These are phyloP conservation scores for Drosophila pegasa DNA, from an alignment of 2,888 invertebrate species.

Conservation along the genomic window DNA sequence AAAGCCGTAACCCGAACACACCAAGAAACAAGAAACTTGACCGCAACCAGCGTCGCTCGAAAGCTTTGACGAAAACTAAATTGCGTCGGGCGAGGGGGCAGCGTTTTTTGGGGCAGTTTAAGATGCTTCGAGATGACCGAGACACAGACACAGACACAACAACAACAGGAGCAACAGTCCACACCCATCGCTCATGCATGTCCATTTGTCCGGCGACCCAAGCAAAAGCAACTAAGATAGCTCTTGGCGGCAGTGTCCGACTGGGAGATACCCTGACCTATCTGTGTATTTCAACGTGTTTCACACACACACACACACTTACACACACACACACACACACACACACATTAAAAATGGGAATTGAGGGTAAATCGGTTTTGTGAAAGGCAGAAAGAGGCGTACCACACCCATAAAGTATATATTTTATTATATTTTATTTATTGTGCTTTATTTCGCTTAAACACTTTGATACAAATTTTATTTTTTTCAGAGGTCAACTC, in stretches of 20 bases:
- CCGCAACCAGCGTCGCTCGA: slow-evolving; percentile 4
- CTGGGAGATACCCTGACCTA: background rate
- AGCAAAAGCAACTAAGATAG: background rate
- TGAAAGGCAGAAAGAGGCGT: no score
- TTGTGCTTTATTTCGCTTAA: no score
- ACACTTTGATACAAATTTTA: no score
- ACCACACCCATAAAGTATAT: no score
- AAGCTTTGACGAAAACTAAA: slow-evolving; percentile 13
- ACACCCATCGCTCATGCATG: background rate
- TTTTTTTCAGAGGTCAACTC: no score
- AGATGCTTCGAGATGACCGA: background rate
- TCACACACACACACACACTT: no score
- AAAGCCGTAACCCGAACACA: background rate
- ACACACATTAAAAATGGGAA: no score
- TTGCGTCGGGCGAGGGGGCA: background rate
- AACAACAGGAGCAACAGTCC: background rate
- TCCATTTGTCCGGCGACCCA: background rate
- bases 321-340: no score
- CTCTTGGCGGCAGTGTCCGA: background rate
- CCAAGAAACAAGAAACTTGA: slow-evolving; percentile 7
- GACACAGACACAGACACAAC: slow-evolving; percentile 3
- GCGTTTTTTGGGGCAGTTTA: background rate
- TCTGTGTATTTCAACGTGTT: no score
- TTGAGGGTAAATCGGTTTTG: no score
- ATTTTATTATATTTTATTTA: no score